Evolutionary conservation across 2,113 vertebrate species (phyloP), one percentile per base, ranked within the genome.

Genomic region (Toxotes chatareus): DNA sequence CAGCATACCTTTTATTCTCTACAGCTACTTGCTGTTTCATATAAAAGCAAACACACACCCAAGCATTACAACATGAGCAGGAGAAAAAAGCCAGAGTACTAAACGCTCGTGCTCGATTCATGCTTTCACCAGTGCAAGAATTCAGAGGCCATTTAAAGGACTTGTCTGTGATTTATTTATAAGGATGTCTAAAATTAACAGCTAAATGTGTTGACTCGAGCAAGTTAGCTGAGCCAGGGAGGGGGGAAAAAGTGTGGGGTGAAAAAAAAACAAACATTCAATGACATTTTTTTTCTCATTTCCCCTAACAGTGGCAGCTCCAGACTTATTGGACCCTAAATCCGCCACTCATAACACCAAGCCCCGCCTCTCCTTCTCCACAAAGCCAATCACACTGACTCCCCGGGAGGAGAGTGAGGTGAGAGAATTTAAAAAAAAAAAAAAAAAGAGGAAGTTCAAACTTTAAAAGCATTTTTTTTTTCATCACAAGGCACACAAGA

Each of bases 281-380:
- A 44, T 63, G 59, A 38, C 17, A 46, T 55, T 56, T 17, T 53
- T 81, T 76, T 79, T 60, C 38, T 78, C 1, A 56, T 83, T 72
- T 80, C 32, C 44, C 79, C 36, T 70, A 60, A 71, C 94, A 99
- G 97, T 99, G 97, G 97, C 97, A 95, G 97, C 97, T 94, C 97
- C 97, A 93, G 97, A 99, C 91, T 95, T 99, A 91, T 95, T 98
- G 96, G 97, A 99, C 92, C 97, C 97, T 76, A 98, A 98, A 97
- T 95, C 97, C 78, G 97, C 97, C 66, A 96, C 97, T 94, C 97
- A 98, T 92, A 98, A 98, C 96, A 97, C 94, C 89, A 99, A 98
- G 93, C 97, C 97, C 64, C 96, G 97, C 92, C 95, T 99, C 83
- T 99, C 97, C 31, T 99, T 99, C 95, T 98, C 97, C 87, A 96